Conservation (phyloP, 2,113 vertebrate genomes). For the Ifrita kowaldi region DNA sequence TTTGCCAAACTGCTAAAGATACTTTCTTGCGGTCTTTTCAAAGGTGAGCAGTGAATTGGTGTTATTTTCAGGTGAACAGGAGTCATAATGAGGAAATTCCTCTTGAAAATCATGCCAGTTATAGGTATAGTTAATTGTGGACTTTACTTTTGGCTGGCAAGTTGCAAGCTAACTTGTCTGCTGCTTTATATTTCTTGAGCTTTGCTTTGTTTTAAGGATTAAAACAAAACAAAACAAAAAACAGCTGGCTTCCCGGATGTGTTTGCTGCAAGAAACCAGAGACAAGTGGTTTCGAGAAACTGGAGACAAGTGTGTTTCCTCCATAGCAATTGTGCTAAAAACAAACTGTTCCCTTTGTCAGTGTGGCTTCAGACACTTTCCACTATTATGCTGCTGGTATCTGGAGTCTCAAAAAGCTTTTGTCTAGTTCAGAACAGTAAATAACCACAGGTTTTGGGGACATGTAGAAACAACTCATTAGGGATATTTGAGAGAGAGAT, state of each 20-base stretch:
- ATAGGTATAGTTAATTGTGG: neutral
- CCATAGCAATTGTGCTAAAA: slow-evolving; percentile 10
- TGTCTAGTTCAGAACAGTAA: neutral
- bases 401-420: slow-evolving; percentile 1
- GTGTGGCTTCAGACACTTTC: neutral
- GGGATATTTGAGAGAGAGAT: neutral
- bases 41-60: neutral
- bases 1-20: neutral
- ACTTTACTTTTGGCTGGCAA: neutral
- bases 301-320: slow-evolving; percentile 22
- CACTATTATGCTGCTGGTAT: neutral
- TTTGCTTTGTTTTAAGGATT: slow-evolving; percentile 15
- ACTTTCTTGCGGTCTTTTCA: neutral
- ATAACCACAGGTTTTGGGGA: neutral
- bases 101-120: neutral
- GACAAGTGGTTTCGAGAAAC: neutral
- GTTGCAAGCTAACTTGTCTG: neutral
- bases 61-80: neutral
- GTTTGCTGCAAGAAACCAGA: slow-evolving; percentile 32
- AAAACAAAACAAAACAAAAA: neutral
- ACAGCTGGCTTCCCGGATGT: neutral
- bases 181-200: neutral
- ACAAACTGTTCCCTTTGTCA: slow-evolving; percentile 17
- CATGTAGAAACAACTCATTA: neutral
- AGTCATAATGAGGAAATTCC: neutral